These are phyloP conservation scores for Phaethon lepturus DNA, from an alignment of 2,113 vertebrate genomes.

Conservation along the genomic window DNA sequence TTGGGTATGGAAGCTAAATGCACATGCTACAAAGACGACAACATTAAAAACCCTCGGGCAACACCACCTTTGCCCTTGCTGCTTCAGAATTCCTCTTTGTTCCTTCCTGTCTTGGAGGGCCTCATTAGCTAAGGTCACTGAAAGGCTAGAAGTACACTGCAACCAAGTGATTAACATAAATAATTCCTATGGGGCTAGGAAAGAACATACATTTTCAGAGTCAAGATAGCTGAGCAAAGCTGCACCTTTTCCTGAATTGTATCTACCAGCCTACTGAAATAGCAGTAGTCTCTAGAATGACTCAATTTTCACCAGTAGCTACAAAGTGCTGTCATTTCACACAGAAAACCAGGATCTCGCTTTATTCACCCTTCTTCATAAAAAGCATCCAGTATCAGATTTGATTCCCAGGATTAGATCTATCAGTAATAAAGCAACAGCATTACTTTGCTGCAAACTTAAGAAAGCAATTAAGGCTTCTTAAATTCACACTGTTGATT, in stretches of 20 bases:
- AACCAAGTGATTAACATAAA: neutral
- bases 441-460: neutral
- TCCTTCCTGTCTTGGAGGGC: neutral
- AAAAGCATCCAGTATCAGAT: neutral
- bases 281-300: neutral
- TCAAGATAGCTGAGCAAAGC: neutral
- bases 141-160: neutral
- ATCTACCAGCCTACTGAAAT: neutral
- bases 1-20: neutral
- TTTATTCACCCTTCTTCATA: neutral
- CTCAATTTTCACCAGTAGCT: neutral
- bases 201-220: neutral
- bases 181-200: neutral
- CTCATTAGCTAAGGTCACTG: neutral
- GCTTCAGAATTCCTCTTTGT: slow-evolving; percentile 4
- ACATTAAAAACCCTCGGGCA: neutral
- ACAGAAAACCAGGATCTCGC: neutral
- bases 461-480: neutral
- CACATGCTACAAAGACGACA: neutral
- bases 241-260: neutral
- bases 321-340: neutral
- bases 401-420: neutral
- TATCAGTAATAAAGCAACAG: neutral
- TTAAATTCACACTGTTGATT: neutral
- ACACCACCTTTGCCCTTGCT: neutral